A percentile compares a stretch with the other conserved stretches of the same genome.
These are phyloP conservation scores for Vulpes vulpes DNA, from an alignment of 2,113 vertebrate species.

Conservation along the genomic window DNA sequence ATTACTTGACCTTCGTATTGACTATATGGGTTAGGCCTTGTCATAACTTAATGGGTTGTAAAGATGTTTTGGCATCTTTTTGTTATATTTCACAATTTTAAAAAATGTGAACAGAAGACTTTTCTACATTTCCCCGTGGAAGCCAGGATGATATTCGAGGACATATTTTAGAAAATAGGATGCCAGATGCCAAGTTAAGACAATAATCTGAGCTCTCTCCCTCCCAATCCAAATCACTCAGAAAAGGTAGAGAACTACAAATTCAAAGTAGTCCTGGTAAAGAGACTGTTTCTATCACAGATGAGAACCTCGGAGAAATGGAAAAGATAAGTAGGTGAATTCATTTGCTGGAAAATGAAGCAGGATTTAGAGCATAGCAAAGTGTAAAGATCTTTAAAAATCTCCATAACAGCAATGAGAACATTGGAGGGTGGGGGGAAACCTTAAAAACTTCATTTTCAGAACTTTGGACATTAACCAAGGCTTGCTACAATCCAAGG, in stretches of 20 bases:
- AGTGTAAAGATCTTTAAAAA: not conserved
- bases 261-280: not conserved
- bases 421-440: fast-evolving
- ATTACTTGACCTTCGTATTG: not conserved
- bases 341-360: not conserved
- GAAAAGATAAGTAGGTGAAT: not conserved
- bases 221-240: not conserved
- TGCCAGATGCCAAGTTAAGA: not conserved
- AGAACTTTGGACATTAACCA: too few species aligned
- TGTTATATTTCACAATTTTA: not conserved
- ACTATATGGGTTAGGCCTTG: too few species aligned
- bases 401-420: not conserved
- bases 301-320: not conserved
- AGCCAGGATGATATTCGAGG: not conserved
- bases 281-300: not conserved
- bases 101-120: too few species aligned
- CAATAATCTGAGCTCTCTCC: not conserved
- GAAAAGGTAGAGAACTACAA: not conserved
- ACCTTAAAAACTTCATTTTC: not conserved
- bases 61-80: not conserved
- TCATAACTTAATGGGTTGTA: not conserved
- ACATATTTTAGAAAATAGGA: not conserved
- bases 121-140: not conserved
- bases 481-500: not conserved
- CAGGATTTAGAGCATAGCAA: not conserved